Evolutionary conservation across 2,797 vertebrate species (phyloP), one percentile per base, ranked within the genome.

Genomic region (Coranthus polyacanthus): DNA sequence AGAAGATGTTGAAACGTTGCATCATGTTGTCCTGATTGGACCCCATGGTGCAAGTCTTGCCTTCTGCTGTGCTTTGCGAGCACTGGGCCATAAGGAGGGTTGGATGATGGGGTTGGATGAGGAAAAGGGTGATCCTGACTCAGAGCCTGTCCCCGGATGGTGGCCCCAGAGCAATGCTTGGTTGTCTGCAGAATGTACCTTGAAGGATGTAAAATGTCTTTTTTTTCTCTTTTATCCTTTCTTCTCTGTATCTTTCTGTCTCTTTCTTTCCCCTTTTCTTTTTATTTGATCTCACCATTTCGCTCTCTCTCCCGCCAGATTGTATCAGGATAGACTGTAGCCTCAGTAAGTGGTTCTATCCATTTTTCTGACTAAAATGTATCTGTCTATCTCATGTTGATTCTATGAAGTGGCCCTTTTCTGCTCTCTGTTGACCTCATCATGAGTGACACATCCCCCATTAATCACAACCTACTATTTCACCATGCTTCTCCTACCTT

Each of bases 281-380:
- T 91, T 91, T 49, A 69, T 92, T 90, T 86, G 73, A 91, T 93
- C 93, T 96, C 90, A 94, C 94, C 95, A 95, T 95, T 90, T 93
- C 93, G 91, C 94, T 95, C 91, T 94, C 92, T 95, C 94, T 95
- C 94, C 88, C 82, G 69, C 94, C 96, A 98, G 96, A 98, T 95
- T 98, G 96, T 96, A 96, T 97, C 95, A 96, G 96, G 93, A 96
- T 96, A 96, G 95, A 97, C 95, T 98, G 96, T 95, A 96, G 94
- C 91, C 96, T 95, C 92, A 97, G 96, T 98, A 98, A 98, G 96
- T 98, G 91, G 82, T 91, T 82, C 88, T 92, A 88, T 90, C 86
- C 85, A 78, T 88, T 87, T 78, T 85, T 87, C 83, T 73, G 81
- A 82, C 79, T 85, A 55, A 79, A 84, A 79, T 83, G 78, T 88